Evolutionary conservation across 2,888 invertebrate genomes (phyloP).

Genomic region (Lasius fuliginosus): DNA sequence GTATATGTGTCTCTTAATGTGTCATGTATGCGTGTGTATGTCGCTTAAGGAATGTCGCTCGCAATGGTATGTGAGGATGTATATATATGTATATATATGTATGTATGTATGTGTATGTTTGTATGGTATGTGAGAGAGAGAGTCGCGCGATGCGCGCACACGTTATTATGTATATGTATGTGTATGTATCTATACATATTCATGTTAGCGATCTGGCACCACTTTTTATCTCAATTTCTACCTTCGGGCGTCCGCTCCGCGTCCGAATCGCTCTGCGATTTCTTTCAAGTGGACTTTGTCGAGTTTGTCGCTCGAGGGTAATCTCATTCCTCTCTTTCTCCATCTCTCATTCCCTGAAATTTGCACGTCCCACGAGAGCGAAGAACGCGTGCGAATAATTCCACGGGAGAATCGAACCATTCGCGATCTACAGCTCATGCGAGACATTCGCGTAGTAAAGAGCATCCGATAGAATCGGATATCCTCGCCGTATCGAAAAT

Average conservation of each 20-base stretch:
- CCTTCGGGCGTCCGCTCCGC: constrained; percentile 28
- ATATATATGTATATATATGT: not conserved
- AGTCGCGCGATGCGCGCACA: constrained; percentile 34
- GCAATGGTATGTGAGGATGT: constrained; percentile 18
- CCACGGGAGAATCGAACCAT: constrained; percentile 25
- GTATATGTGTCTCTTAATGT: constrained; percentile 70
- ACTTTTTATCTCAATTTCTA: constrained; percentile 36
- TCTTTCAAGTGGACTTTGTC: constrained; percentile 51
- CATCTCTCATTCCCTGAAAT: constrained; percentile 22
- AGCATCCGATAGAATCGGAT: constrained; percentile 14
- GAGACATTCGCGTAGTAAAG: constrained; percentile 21
- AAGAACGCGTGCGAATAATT: constrained; percentile 38
- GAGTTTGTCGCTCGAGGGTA: constrained; percentile 28
- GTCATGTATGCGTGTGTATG: constrained; percentile 40
- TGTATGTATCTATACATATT: constrained; percentile 41
- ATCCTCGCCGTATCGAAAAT: constrained; percentile 33
- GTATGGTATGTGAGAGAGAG: constrained; percentile 31
- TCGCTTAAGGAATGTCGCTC: constrained; percentile 59
- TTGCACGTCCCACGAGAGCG: constrained; percentile 28
- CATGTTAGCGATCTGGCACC: constrained; percentile 43
- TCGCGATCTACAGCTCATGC: not conserved
- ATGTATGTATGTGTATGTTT: constrained; percentile 14
- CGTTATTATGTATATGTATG: constrained; percentile 20
- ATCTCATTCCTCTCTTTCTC: constrained; percentile 12
- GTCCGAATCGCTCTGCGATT: constrained; percentile 32